Percentiles rank a stretch among this genome's conserved stretches.
Conservation (phyloP, 2,888 invertebrate species). For the Cyaniris semiargus region DNA sequence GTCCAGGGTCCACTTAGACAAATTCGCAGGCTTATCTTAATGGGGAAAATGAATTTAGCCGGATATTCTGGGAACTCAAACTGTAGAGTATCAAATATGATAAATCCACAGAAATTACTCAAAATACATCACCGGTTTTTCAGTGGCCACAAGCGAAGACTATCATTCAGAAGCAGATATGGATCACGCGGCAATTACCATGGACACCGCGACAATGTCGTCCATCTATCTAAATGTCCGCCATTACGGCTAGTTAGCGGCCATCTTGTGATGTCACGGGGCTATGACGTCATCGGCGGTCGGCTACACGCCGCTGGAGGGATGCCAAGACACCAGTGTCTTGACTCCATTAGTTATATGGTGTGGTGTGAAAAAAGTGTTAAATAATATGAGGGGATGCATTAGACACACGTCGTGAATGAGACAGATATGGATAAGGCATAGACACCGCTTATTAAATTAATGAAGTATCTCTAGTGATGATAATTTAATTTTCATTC, state of each 20-base stretch:
- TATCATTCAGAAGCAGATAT: neutral
- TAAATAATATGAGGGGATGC: neutral
- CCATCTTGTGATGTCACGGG: conserved; percentile 5
- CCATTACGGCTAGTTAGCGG: neutral
- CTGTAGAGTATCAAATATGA: neutral
- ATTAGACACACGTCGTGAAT: neutral
- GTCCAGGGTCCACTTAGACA: neutral
- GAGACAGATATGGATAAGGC: neutral
- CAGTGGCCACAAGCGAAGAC: neutral
- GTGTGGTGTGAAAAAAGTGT: neutral
- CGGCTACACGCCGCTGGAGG: neutral
- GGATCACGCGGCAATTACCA: neutral
- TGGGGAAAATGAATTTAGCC: neutral
- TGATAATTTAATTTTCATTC: too few species aligned
- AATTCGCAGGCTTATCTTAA: conserved; percentile 2
- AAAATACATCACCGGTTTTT: neutral
- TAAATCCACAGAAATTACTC: neutral
- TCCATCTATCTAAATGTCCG: neutral
- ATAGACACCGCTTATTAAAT: neutral
- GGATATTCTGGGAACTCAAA: neutral
- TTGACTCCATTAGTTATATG: neutral
- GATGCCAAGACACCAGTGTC: neutral
- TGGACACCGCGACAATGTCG: conserved; percentile 2
- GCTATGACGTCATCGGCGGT: conserved; percentile 4
- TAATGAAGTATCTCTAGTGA: too few species aligned